A percentile compares a stretch with the other conserved stretches of the same genome.
phyloP scores from a whole-genome alignment of 1,140 invertebrate genomes.

The Drosophila orena region DNA sequence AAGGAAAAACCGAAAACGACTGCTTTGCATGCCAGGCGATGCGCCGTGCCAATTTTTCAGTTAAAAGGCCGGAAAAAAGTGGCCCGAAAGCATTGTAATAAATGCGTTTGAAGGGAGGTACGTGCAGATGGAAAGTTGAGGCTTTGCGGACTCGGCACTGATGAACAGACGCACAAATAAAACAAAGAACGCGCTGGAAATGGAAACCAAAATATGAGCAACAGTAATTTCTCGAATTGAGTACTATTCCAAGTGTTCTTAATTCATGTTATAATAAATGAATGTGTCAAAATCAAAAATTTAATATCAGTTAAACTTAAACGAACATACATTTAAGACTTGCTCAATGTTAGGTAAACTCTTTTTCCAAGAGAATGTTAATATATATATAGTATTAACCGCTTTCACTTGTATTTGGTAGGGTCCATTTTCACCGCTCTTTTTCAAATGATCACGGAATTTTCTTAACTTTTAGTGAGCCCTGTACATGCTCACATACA shows the following conservation, averaged over 20 bases:
- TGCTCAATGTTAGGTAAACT: no score
- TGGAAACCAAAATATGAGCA: slow-evolving; percentile 25
- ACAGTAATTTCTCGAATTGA: neutral
- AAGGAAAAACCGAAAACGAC: slow-evolving; percentile 56
- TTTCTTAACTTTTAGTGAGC: neutral
- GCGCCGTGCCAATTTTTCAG: slow-evolving; percentile 79
- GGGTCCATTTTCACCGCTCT: neutral
- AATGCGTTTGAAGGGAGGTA: slow-evolving; percentile 65
- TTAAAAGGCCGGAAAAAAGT: slow-evolving; percentile 70
- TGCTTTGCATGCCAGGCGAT: slow-evolving; percentile 77
- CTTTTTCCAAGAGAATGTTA: no score
- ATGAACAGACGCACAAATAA: slow-evolving; percentile 69
- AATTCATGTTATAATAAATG: neutral
- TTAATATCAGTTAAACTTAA: no score
- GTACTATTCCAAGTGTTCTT: neutral
- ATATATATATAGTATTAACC: no score
- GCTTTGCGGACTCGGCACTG: slow-evolving; percentile 32
- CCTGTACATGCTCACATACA: slow-evolving; percentile 21
- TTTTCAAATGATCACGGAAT: neutral
- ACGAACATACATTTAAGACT: no score
- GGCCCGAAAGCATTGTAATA: slow-evolving; percentile 77
- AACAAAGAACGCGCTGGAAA: slow-evolving; percentile 42
- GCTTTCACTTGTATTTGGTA: no score
- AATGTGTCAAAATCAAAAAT: no score
- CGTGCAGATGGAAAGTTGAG: neutral